Conservation (phyloP, 1,140 invertebrate genomes). For the Ceratosolen fusciceps region DNA sequence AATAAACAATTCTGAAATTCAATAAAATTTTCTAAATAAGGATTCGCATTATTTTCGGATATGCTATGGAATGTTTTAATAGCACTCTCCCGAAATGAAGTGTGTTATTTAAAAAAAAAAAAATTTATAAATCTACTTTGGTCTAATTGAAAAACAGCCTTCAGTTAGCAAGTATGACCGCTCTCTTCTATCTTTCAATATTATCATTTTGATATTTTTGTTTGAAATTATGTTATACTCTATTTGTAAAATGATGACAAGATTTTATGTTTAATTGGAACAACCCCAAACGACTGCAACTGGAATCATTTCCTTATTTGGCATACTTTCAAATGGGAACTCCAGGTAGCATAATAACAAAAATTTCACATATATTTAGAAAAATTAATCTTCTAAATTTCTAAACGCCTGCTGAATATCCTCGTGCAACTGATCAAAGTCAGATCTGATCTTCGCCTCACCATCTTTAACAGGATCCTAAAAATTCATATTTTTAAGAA, state of each 20-base stretch:
- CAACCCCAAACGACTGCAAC: slow-evolving; percentile 63
- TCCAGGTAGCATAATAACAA: slow-evolving; percentile 54
- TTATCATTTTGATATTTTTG: slow-evolving; percentile 29
- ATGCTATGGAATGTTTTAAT: slow-evolving; percentile 48
- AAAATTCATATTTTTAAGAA: slow-evolving; percentile 56
- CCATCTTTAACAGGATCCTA: slow-evolving; percentile 98
- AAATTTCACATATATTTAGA: slow-evolving; percentile 48
- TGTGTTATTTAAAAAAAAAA: slow-evolving; percentile 23
- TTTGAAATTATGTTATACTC: slow-evolving; percentile 30
- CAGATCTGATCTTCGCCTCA: slow-evolving; percentile 96
- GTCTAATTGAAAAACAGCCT: slow-evolving; percentile 39
- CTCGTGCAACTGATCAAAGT: slow-evolving; percentile 96
- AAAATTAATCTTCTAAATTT: slow-evolving; percentile 96
- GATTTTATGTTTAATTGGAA: slow-evolving; percentile 57
- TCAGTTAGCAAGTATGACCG: slow-evolving; percentile 26
- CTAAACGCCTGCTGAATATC: slow-evolving; percentile 97
- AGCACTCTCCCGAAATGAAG: slow-evolving; percentile 42
- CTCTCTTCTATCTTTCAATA: slow-evolving; percentile 41
- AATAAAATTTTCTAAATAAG: slow-evolving; percentile 48
- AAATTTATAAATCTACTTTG: slow-evolving; percentile 37
- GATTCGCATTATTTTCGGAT: slow-evolving; percentile 29
- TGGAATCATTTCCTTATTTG: slow-evolving; percentile 48
- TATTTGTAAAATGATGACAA: slow-evolving; percentile 42
- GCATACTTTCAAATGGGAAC: slow-evolving; percentile 45
- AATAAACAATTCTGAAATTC: slow-evolving; percentile 23